Conservation (phyloP, 2,797 vertebrate genomes). For the Aselliscus stoliczkanus region DNA sequence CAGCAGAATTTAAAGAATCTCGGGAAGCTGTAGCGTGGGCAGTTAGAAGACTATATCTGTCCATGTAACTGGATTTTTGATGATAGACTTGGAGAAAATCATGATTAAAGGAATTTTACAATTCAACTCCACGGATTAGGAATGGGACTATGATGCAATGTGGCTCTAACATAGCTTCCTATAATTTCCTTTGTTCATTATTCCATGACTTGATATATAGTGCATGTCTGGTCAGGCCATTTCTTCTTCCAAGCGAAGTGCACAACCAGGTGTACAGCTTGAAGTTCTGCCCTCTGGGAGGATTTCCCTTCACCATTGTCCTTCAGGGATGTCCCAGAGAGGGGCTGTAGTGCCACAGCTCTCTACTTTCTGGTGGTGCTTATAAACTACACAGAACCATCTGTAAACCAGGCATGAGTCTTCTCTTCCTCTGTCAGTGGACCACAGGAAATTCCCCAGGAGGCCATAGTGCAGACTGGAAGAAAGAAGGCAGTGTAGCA, state of each 20-base stretch:
- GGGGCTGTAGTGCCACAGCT: neutral
- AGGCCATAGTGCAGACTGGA: neutral
- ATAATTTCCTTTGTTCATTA: neutral
- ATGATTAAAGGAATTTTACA: neutral
- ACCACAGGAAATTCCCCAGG: too few species aligned
- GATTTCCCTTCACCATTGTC: neutral
- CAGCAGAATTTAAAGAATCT: neutral
- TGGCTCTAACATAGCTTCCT: neutral
- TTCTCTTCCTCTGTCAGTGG: neutral
- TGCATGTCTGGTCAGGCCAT: neutral
- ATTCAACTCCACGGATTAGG: neutral
- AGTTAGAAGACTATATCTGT: neutral
- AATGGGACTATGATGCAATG: neutral
- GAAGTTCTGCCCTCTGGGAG: neutral
- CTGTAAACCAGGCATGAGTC: neutral
- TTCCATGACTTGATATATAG: neutral
- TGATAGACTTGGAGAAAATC: neutral
- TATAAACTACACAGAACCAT: neutral
- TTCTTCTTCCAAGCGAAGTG: neutral
- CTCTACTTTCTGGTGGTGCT: neutral
- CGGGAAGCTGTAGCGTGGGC: neutral
- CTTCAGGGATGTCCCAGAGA: neutral
- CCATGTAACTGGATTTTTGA: neutral
- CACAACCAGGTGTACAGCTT: neutral
- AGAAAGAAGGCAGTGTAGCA: neutral